A percentile compares a stretch with the other conserved stretches of the same genome.
Evolutionary conservation across 2,113 vertebrate species (phyloP).

Genomic region (Daphoenositta chrysoptera): DNA sequence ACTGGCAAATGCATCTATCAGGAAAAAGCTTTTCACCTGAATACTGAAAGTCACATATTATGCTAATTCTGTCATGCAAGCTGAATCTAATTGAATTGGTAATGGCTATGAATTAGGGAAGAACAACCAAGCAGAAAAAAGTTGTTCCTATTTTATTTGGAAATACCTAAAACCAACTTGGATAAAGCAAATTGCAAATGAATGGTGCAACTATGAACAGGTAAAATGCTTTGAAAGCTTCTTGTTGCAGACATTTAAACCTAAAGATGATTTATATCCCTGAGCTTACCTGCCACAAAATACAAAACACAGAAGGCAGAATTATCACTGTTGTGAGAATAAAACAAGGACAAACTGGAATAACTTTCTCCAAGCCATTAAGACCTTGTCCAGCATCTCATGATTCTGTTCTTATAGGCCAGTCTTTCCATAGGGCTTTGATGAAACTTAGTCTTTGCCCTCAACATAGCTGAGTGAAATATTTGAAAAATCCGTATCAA

Average conservation of each 20-base stretch:
- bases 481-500: background rate
- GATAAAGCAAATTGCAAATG: background rate
- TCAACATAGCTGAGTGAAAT: background rate
- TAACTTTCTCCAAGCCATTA: background rate
- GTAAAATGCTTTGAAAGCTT: background rate
- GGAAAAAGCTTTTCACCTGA: background rate
- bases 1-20: background rate
- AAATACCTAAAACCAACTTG: background rate
- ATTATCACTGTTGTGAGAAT: background rate
- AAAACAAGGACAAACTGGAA: background rate
- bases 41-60: background rate
- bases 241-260: background rate
- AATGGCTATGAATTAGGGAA: background rate
- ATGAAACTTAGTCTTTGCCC: background rate
- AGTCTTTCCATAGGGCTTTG: background rate
- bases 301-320: background rate
- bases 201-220: background rate
- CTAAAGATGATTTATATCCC: background rate
- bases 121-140: background rate
- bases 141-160: background rate
- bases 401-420: background rate
- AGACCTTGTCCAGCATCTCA: background rate
- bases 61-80: background rate
- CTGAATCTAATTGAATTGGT: background rate
- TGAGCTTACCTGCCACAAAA: background rate